Percentiles rank a stretch among this genome's conserved stretches.
phyloP scores from a whole-genome alignment of 2,113 vertebrate genomes.

The rat (Rattus norvegicus) region GRCr8 NC_086039.1:145060501-145061000 shows the following conservation, averaged over 20 bases:
- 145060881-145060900: not conserved
- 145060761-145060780: not conserved
- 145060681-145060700: not conserved
- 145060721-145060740: not conserved
- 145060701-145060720: not conserved
- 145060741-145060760: not conserved
- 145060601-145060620: not conserved
- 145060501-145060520: too few species aligned
- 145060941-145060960: not conserved
- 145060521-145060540: too few species aligned
- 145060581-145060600: not conserved
- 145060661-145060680: not conserved
- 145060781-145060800: not conserved
- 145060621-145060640: not conserved
- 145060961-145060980: not conserved
- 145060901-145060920: not conserved
- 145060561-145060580: too few species aligned
- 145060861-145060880: not conserved
- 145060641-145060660: not conserved
- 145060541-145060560: too few species aligned
- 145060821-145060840: not conserved
- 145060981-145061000: not conserved
- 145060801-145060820: not conserved
- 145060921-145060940: not conserved
- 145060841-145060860: not conserved